Percentiles rank a stretch among this genome's conserved stretches.
Conservation (phyloP, 2,888 invertebrate genomes). For the Meganola albula region DNA sequence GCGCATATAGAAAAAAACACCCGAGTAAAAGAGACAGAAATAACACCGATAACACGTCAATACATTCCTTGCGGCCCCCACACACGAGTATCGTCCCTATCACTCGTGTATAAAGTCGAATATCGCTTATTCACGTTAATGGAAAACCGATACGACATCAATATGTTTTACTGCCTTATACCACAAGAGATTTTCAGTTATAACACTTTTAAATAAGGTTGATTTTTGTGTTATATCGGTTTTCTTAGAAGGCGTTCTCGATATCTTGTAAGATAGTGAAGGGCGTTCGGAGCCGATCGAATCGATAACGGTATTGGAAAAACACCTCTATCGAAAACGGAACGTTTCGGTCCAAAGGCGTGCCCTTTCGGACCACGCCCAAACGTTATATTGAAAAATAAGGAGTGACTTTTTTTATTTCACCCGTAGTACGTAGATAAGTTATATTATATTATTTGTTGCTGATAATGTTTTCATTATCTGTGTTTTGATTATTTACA, state of each 20-base stretch:
- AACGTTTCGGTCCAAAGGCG: slow-evolving; percentile 62
- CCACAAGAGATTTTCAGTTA: slow-evolving; percentile 39
- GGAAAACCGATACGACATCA: slow-evolving; percentile 78
- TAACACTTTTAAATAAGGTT: slow-evolving; percentile 41
- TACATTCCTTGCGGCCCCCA: slow-evolving; percentile 61
- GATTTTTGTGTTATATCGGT: slow-evolving; percentile 33
- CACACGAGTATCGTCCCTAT: slow-evolving; percentile 47
- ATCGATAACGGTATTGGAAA: slow-evolving; percentile 71
- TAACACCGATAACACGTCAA: slow-evolving; percentile 76
- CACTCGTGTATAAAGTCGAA: slow-evolving; percentile 32
- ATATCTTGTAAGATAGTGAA: slow-evolving; percentile 76
- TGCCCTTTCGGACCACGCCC: slow-evolving; percentile 66
- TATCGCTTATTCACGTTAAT: slow-evolving; percentile 47
- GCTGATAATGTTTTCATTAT: slow-evolving; percentile 33
- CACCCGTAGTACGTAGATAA: slow-evolving; percentile 49
- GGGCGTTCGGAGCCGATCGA: slow-evolving; percentile 74
- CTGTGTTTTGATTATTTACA: slow-evolving; percentile 39
- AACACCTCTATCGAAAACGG: slow-evolving; percentile 63
- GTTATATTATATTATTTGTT: slow-evolving; percentile 48
- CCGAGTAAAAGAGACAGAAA: slow-evolving; percentile 59
- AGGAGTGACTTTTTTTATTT: slow-evolving; percentile 57
- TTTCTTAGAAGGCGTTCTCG: slow-evolving; percentile 74
- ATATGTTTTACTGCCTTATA: slow-evolving; percentile 63
- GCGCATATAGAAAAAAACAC: slow-evolving; percentile 53
- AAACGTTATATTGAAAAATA: slow-evolving; percentile 67